Conservation (phyloP, 2,797 vertebrate species). For the Enteromius trimaculatus region DNA sequence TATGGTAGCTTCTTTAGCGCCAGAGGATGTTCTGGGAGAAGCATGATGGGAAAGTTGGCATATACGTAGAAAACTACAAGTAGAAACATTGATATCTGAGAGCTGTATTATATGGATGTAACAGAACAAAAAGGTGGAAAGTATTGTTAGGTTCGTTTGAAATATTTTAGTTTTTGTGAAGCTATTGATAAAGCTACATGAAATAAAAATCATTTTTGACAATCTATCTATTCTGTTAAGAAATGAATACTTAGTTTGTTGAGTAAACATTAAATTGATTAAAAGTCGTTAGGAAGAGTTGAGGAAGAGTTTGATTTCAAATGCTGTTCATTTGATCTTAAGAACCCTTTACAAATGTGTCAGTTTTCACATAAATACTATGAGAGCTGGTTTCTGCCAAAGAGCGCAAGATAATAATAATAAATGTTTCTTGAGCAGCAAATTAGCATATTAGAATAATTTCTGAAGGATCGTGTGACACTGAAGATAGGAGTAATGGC, state of each 20-base stretch:
- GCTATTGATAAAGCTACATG: too few species aligned
- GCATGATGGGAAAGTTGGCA: conserved; percentile 26
- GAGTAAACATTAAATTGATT: background rate
- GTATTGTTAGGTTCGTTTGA: background rate
- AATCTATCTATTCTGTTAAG: background rate
- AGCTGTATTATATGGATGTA: conserved; percentile 4
- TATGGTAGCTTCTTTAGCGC: background rate
- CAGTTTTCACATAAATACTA: background rate
- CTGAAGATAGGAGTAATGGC: background rate
- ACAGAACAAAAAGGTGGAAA: background rate
- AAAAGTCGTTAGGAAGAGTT: background rate
- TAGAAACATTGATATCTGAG: conserved; percentile 13
- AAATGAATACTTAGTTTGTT: background rate
- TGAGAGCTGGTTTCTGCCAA: background rate
- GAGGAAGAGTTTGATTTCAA: background rate
- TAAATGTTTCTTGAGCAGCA: background rate
- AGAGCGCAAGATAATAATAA: background rate
- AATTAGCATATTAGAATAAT: background rate
- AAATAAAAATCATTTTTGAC: too few species aligned
- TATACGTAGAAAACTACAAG: conserved; percentile 32
- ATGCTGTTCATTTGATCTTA: background rate
- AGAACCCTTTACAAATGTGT: background rate
- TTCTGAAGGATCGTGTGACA: conserved; percentile 8
- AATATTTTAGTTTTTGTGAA: background rate
- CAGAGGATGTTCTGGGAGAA: conserved; percentile 23